Percentiles rank a stretch among this genome's conserved stretches.
Evolutionary conservation across 2,888 invertebrate species (phyloP).

Genomic region (Ecdyonurus torrentis): DNA sequence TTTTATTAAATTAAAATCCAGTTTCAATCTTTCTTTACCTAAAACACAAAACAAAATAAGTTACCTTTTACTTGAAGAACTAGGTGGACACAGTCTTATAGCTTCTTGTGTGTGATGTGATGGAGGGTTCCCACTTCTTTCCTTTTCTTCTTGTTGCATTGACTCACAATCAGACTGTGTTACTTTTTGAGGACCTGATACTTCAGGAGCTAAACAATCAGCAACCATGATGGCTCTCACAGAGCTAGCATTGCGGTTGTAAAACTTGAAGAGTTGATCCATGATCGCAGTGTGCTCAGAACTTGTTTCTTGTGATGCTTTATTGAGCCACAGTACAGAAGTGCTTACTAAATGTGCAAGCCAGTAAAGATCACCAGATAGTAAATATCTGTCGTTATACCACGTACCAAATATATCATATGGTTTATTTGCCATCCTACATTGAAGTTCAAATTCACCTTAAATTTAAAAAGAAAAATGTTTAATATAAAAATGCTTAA

Average conservation of each 20-base stretch:
- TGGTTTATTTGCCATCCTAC: slow-evolving; percentile 62
- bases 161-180: background rate
- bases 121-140: slow-evolving; percentile 8
- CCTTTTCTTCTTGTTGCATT: background rate
- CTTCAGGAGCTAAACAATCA: slow-evolving; percentile 36
- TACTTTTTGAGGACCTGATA: background rate
- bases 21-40: no score
- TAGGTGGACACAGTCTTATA: background rate
- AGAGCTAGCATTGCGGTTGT: slow-evolving; percentile 64
- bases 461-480: slow-evolving; percentile 17
- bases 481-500: background rate
- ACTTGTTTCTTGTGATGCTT: slow-evolving; percentile 62
- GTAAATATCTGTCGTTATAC: slow-evolving; percentile 63
- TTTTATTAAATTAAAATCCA: no score
- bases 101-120: slow-evolving; percentile 15
- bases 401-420: slow-evolving; percentile 83
- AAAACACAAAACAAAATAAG: no score
- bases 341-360: slow-evolving; percentile 54
- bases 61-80: background rate
- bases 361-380: slow-evolving; percentile 70
- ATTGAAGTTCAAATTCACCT: slow-evolving; percentile 52
- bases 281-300: slow-evolving; percentile 65
- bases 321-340: slow-evolving; percentile 63
- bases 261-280: slow-evolving; percentile 49
- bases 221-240: slow-evolving; percentile 62